phyloP scores from a whole-genome alignment of 2,888 invertebrate genomes.

The Ormyrus pomaceus region DNA sequence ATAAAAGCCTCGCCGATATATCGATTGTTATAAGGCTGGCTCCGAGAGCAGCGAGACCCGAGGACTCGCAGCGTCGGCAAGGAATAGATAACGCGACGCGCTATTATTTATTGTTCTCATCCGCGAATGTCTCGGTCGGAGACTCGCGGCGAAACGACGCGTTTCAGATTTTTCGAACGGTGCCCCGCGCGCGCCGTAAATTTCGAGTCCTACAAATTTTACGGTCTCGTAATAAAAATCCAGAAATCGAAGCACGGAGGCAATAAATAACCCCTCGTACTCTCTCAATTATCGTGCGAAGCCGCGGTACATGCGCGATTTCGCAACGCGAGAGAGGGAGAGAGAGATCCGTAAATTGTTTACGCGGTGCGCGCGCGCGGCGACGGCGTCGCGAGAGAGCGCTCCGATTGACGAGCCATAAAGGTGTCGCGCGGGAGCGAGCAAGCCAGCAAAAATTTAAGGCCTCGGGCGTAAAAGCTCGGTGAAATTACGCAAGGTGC shows the following conservation, averaged over 20 bases:
- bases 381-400: background rate
- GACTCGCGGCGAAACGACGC: background rate
- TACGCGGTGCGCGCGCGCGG: background rate
- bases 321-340: slow-evolving; percentile 12
- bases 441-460: slow-evolving; percentile 40
- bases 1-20: background rate
- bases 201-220: slow-evolving; percentile 46
- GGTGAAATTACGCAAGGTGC: slow-evolving; percentile 24
- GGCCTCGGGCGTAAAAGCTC: slow-evolving; percentile 20
- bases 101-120: too few species aligned
- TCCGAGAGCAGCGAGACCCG: background rate
- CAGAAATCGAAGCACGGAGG: slow-evolving; percentile 41
- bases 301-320: slow-evolving; percentile 24
- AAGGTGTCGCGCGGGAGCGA: slow-evolving; percentile 42
- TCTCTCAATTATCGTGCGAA: slow-evolving; percentile 44
- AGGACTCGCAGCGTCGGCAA: background rate
- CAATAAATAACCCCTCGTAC: slow-evolving; percentile 48
- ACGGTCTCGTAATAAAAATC: slow-evolving; percentile 44
- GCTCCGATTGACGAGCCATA: slow-evolving; percentile 44
- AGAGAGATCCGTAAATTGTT: slow-evolving; percentile 37
- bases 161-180: slow-evolving; percentile 24
- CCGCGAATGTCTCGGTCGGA: too few species aligned
- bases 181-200: slow-evolving; percentile 26
- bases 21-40: background rate
- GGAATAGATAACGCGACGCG: slow-evolving; percentile 2